Percentiles rank a stretch among this genome's conserved stretches.
Evolutionary conservation across 1,140 invertebrate genomes (phyloP).

Genomic region (Carcinoscorpius rotundicauda): DNA sequence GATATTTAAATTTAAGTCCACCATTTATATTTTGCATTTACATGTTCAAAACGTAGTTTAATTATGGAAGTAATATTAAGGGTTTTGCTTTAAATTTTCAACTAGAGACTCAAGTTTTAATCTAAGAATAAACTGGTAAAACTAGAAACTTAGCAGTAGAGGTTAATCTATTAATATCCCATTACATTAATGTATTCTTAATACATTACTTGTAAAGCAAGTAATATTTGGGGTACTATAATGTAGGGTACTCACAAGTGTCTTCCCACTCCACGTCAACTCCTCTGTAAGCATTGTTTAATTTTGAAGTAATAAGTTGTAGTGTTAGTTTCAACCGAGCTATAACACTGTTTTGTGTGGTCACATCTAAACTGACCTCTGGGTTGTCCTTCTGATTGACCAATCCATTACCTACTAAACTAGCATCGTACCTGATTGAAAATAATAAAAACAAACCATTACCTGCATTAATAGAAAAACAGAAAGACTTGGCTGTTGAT

Average conservation of each 20-base stretch:
- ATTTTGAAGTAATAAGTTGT: slow-evolving; percentile 59
- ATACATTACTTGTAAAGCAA: not conserved
- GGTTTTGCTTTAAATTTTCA: not conserved
- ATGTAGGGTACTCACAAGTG: slow-evolving; percentile 14
- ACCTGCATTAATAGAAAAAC: too few species aligned
- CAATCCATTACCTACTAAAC: slow-evolving; percentile 53
- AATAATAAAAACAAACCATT: slow-evolving; percentile 1
- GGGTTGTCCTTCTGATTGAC: slow-evolving; percentile 26
- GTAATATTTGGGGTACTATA: not conserved
- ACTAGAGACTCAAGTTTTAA: not conserved
- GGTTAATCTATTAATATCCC: too few species aligned
- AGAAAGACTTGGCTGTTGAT: not conserved
- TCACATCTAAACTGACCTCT: not conserved
- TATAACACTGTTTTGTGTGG: slow-evolving; percentile 37
- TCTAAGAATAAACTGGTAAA: not conserved
- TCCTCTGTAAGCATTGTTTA: slow-evolving; percentile 77
- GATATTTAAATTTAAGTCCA: too few species aligned
- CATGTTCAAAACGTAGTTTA: too few species aligned
- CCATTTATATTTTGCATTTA: too few species aligned
- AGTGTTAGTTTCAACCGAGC: slow-evolving; percentile 63
- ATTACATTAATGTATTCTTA: too few species aligned
- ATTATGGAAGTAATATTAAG: too few species aligned
- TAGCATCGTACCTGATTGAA: slow-evolving; percentile 48
- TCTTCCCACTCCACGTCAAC: slow-evolving; percentile 68
- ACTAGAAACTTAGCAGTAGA: too few species aligned